Evolutionary conservation across 53 echinoderm and acorn worm genomes (phyloP), one percentile per base, ranked within the genome.

Genomic region (Arbacia lixula): DNA sequence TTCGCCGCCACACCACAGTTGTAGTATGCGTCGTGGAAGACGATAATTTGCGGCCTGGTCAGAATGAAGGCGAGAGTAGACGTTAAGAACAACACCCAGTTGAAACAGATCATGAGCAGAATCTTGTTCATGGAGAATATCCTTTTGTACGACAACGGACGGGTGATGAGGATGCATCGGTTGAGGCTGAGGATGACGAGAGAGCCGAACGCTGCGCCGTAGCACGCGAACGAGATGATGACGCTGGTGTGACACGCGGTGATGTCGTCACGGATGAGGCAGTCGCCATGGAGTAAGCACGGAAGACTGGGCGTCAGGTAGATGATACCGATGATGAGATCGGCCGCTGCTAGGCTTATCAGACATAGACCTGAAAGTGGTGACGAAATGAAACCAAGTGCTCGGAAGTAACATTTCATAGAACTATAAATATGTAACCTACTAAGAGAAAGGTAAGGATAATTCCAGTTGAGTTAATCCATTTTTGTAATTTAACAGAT

Each of bases 171-270:
- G 28, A 72, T 12, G 53, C 28, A 42, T 4, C 72, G 53, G 53
- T 72, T 36, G 72, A 72, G 0, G 12, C 72, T 72, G 1, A 72
- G 28, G 17, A 72, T 28, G 28, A 20, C 32, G 12, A 72, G 72
- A 33, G 72, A 27, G 32, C 32, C 27, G 72, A 50, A 46, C 25
- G 25, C 32, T 2, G 72, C 51, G 43, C 29, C 51, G 33, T 72
- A 72, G 52, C 72, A 26, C 11, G 72, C 50, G 33, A 49, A 72
- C 24, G 72, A 46, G 9, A 72, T 36, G 72, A 52, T 72, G 50
- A 72, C 51, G 52, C 26, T 19, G 30, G 50, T 28, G 11, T 26
- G 49, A 19, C 72, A 72, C 3, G 30, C 24, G 50, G 41, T 2
- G 1, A 16, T 27, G 51, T 51, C n/a, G 2, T 2, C 24, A 9